Percentiles rank a stretch among this genome's conserved stretches.
Evolutionary conservation across 2,113 vertebrate species (phyloP).

Genomic region (Cyphomyrus plagiostoma): DNA sequence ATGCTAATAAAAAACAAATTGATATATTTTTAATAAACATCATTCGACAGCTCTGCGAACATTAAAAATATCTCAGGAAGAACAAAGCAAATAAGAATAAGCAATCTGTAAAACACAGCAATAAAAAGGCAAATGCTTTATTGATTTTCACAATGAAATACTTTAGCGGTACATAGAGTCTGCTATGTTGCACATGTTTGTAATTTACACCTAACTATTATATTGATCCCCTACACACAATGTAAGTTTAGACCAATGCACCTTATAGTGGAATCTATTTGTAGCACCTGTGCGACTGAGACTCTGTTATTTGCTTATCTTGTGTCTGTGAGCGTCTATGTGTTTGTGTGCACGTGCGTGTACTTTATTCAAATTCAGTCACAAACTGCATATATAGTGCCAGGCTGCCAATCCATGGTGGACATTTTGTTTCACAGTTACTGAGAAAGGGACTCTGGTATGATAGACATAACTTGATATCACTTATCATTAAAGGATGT

Average conservation of each 20-base stretch:
- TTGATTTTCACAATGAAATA: constrained; percentile 24
- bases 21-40: not conserved
- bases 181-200: not conserved
- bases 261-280: not conserved
- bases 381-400: constrained; percentile 49
- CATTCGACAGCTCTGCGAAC: not conserved
- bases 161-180: constrained; percentile 1
- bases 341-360: constrained; percentile 17
- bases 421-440: constrained; percentile 58
- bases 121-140: constrained; percentile 17
- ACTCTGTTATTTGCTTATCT: not conserved
- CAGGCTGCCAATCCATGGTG: constrained; percentile 50
- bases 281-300: not conserved
- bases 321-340: not conserved
- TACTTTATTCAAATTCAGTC: constrained; percentile 37
- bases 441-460: constrained; percentile 37
- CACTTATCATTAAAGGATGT: constrained; percentile 55
- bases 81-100: not conserved
- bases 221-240: not conserved
- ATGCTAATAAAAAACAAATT: not conserved
- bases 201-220: not conserved
- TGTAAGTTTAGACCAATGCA: not conserved
- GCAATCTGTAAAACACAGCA: not conserved
- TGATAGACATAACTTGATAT: constrained; percentile 54
- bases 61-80: not conserved